Evolutionary conservation across 2,888 invertebrate species (phyloP).

Genomic region (Alcis repandata): DNA sequence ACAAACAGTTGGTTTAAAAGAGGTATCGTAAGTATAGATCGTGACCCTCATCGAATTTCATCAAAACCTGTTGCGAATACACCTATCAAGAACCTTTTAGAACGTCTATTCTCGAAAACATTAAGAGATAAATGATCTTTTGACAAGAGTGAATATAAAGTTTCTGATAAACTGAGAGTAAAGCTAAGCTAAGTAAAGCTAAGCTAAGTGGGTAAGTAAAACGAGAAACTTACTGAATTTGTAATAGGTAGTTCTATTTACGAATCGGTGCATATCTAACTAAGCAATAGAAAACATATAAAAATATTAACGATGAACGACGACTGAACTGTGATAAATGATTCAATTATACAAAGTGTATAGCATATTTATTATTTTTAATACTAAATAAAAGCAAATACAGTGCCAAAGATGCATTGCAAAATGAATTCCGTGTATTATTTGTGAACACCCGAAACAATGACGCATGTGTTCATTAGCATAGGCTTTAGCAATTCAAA

Average conservation of each 20-base stretch:
- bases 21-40: constrained; percentile 14
- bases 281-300: constrained; percentile 74
- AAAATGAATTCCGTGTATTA: constrained; percentile 57
- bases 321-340: constrained; percentile 85
- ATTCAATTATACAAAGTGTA: constrained; percentile 67
- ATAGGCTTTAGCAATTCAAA: constrained; percentile 48
- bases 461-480: constrained; percentile 61
- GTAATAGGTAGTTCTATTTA: constrained; percentile 54
- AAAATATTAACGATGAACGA: constrained; percentile 65
- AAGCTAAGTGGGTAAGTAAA: too few species aligned
- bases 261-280: constrained; percentile 64
- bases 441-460: constrained; percentile 46
- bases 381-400: constrained; percentile 76
- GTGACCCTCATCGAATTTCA: constrained; percentile 40
- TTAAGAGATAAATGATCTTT: neutral
- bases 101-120: constrained; percentile 1
- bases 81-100: constrained; percentile 43
- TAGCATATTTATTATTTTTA: constrained; percentile 68
- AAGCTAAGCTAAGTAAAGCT: too few species aligned
- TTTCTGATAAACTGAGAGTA: neutral
- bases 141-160: neutral
- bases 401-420: constrained; percentile 85
- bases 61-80: constrained; percentile 33
- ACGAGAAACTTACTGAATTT: neutral
- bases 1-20: neutral